Conservation (phyloP, 2,113 vertebrate genomes). For the Zosterops japonicus region DNA sequence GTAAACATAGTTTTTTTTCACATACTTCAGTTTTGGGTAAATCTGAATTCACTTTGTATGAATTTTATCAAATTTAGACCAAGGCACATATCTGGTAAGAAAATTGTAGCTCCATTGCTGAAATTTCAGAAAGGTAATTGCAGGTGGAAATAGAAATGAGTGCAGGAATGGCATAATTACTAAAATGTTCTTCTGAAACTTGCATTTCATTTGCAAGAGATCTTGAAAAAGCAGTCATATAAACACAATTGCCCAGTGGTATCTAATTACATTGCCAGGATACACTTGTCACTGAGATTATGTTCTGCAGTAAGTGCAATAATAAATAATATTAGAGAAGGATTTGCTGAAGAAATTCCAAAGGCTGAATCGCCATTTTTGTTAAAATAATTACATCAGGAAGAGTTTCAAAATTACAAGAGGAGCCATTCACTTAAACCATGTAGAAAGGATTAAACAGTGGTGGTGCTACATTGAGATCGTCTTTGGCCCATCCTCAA, state of each 20-base stretch:
- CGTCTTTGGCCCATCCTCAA: conserved; percentile 42
- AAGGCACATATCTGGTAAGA: neutral
- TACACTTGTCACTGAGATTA: conserved; percentile 21
- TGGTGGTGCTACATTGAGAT: neutral
- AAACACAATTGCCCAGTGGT: neutral
- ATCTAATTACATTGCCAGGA: conserved; percentile 54
- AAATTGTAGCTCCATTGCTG: neutral
- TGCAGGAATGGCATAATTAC: neutral
- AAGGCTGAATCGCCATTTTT: conserved; percentile 62
- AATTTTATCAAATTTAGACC: neutral
- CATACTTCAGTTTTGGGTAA: neutral
- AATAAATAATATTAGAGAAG: conserved; percentile 63
- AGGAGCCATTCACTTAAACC: conserved; percentile 18
- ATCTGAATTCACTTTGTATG: neutral
- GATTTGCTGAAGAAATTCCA: conserved; percentile 65
- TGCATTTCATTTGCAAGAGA: neutral
- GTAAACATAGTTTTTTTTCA: neutral
- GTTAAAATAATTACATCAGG: conserved; percentile 56
- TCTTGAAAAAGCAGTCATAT: neutral
- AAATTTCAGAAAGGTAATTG: neutral
- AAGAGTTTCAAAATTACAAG: conserved; percentile 55
- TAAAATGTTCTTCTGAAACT: neutral
- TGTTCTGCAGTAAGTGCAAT: conserved; percentile 24
- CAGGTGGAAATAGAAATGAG: neutral
- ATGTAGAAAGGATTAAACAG: conserved; percentile 29